A percentile compares a stretch with the other conserved stretches of the same genome.
phyloP scores from a whole-genome alignment of 2,888 invertebrate genomes.

The Dilophus febrilis region DNA sequence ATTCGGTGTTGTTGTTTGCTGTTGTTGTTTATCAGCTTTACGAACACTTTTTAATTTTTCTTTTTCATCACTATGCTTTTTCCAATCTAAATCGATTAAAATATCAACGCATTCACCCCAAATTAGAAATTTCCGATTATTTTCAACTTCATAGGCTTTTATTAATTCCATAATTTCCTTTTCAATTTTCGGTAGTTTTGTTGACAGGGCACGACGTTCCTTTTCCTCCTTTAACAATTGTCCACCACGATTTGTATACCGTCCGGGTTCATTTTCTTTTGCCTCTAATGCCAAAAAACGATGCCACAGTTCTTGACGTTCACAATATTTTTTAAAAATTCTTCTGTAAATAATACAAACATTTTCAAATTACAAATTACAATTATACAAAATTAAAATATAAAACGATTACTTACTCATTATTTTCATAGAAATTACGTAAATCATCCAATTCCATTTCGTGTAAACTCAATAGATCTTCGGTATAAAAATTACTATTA shows the following conservation, averaged over 20 bases:
- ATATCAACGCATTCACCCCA: slow-evolving; percentile 45
- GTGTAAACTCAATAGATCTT: slow-evolving; percentile 61
- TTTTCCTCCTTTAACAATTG: slow-evolving; percentile 72
- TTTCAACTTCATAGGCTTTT: slow-evolving; percentile 34
- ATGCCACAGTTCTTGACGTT: slow-evolving; percentile 52
- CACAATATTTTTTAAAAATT: slow-evolving; percentile 46
- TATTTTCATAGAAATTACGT: slow-evolving; percentile 42
- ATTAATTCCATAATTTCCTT: slow-evolving; percentile 40
- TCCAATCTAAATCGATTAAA: slow-evolving; percentile 43
- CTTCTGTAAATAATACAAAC: slow-evolving; percentile 26
- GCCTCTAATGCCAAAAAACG: slow-evolving; percentile 60
- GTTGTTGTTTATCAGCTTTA: slow-evolving; percentile 11
- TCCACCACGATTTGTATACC: slow-evolving; percentile 78
- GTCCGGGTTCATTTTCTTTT: slow-evolving; percentile 58
- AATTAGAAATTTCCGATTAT: slow-evolving; percentile 39
- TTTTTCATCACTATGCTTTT: slow-evolving; percentile 29
- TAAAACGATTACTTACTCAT: slow-evolving; percentile 33
- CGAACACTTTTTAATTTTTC: slow-evolving; percentile 31
- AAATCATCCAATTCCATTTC: slow-evolving; percentile 60
- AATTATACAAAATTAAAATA: slow-evolving; percentile 3
- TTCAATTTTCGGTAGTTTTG: slow-evolving; percentile 56
- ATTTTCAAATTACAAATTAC: slow-evolving; percentile 2
- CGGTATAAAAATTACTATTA: slow-evolving; percentile 51
- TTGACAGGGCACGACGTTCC: slow-evolving; percentile 59
- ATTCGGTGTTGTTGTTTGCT: too few species aligned